Conservation (phyloP, 2,113 vertebrate species). For the Zosterops lateralis region DNA sequence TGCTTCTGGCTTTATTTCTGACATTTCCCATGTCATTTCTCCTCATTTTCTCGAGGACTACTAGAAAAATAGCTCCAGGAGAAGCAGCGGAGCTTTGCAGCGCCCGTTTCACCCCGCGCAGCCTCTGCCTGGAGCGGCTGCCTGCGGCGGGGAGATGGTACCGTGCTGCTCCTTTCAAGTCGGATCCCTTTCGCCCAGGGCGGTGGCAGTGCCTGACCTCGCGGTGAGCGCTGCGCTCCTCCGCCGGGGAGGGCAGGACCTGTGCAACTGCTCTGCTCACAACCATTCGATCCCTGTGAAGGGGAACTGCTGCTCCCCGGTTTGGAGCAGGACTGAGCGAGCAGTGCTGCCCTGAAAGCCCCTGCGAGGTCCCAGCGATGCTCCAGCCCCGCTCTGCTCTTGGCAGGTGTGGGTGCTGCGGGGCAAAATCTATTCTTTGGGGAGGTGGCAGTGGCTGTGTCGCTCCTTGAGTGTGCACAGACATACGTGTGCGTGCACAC, state of each 20-base stretch:
- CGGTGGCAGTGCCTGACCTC: background rate
- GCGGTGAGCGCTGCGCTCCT: background rate
- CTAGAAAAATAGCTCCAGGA: conserved; percentile 46
- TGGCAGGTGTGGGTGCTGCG: background rate
- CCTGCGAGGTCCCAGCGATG: background rate
- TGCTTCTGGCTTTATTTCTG: conserved; percentile 67
- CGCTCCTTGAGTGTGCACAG: background rate
- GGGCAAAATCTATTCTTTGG: background rate
- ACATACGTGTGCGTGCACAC: background rate
- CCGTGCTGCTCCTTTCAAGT: background rate
- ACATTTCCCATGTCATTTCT: conserved; percentile 66
- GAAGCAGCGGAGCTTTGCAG: background rate
- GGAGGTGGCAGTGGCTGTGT: background rate
- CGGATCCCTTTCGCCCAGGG: background rate
- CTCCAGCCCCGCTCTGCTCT: background rate
- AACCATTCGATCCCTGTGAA: accelerated
- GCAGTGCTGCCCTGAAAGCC: background rate
- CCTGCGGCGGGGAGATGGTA: background rate
- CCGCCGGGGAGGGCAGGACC: background rate
- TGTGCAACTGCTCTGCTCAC: accelerated
- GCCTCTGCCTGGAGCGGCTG: background rate
- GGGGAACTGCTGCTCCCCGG: accelerated
- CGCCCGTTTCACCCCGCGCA: background rate
- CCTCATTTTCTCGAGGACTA: conserved; percentile 55
- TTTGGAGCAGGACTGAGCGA: background rate